A percentile compares a stretch with the other conserved stretches of the same genome.
Evolutionary conservation across 2,797 vertebrate genomes (phyloP).

Genomic region (Acrossocheilus fasciatus): DNA sequence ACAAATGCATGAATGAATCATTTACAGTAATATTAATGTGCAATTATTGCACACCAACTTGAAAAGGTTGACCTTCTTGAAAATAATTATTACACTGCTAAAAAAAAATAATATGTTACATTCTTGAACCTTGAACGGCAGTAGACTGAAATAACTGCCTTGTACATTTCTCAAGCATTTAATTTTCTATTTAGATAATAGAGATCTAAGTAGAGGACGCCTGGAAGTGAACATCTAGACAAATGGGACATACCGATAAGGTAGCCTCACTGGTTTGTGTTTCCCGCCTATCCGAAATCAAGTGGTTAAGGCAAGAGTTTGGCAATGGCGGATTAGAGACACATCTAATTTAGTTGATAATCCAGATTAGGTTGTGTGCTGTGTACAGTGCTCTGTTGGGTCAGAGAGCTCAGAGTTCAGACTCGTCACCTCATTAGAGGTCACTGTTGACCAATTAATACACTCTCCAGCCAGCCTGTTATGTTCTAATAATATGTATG

Average conservation of each 20-base stretch:
- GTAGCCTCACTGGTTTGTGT: neutral
- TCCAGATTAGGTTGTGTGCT: constrained; percentile 64
- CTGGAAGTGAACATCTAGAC: neutral
- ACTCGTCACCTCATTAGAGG: constrained; percentile 46
- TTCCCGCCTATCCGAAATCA: constrained; percentile 11
- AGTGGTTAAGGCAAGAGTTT: constrained; percentile 50
- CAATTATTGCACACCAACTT: neutral
- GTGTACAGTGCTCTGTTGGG: constrained; percentile 34
- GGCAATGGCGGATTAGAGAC: constrained; percentile 61
- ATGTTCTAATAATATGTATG: neutral
- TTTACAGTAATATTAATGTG: neutral
- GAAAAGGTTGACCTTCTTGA: neutral
- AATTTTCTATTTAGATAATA: neutral
- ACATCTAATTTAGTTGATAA: constrained; percentile 67
- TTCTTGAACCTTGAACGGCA: neutral
- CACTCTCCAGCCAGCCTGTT: neutral
- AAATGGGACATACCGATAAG: neutral
- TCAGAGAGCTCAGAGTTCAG: constrained; percentile 54
- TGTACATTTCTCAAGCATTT: neutral
- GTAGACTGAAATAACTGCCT: neutral
- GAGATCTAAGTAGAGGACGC: neutral
- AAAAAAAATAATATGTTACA: neutral
- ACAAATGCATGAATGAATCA: neutral
- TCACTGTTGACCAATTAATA: constrained; percentile 7
- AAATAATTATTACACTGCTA: too few relatives aligned